These are phyloP conservation scores for Calliphora vicina DNA, from an alignment of 1,140 invertebrate genomes.

Conservation along the genomic window DNA sequence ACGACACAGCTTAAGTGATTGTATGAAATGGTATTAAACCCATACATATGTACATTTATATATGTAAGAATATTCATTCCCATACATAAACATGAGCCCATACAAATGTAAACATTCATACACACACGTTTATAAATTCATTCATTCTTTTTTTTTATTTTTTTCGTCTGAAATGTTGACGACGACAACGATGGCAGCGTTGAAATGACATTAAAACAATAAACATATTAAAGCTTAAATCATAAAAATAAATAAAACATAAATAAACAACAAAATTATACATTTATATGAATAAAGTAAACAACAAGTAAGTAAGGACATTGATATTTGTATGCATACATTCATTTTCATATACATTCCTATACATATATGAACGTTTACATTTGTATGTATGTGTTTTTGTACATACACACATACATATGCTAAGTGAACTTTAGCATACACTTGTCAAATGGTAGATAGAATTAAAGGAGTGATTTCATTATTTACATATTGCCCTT, in stretches of 20 bases:
- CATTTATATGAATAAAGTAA: background rate
- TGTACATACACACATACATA: background rate
- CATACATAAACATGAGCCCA: background rate
- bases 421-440: background rate
- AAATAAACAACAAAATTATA: background rate
- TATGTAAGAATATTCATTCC: background rate
- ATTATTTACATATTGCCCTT: no score
- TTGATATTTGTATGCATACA: background rate
- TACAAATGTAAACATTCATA: background rate
- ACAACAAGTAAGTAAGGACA: background rate
- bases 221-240: constrained; percentile 34
- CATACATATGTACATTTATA: no score
- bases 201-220: constrained; percentile 31
- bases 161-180: background rate
- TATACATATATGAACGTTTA: no score
- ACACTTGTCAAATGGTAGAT: background rate
- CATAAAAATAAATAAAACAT: constrained; percentile 25
- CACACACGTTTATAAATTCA: background rate
- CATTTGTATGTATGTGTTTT: background rate
- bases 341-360: background rate
- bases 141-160: background rate
- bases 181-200: no score
- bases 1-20: background rate
- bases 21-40: background rate
- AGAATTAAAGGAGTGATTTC: no score